Base-by-base conservation (phyloP, 2,797 vertebrate species). In the Scolopax rusticola region DNA sequence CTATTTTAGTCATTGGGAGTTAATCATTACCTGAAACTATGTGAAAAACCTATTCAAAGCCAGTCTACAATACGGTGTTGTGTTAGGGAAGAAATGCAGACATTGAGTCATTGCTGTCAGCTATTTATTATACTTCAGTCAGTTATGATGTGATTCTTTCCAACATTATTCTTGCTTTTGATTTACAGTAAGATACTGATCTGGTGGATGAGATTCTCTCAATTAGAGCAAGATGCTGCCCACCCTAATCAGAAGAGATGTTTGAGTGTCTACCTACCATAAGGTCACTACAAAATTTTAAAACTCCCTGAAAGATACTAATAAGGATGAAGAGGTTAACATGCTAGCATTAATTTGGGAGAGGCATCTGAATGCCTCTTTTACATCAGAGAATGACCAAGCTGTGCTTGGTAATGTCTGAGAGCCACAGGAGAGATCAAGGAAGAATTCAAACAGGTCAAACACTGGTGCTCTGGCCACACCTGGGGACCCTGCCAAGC, bases 51-150 rank as follows among this genome's bases (percentile, higher is more conserved):
- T 94, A 77, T 86, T 76, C 81, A 73, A 41, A 89, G 41, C 15
- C 57, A 78, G 63, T 33, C 82, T 85, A 89, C 87, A 33, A 89
- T 81, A 73, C 15, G 63, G 54, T 85, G 87, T 75, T 96, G 54
- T 89, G 90, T 87, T 90, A 78, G 91, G 93, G 94, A 97, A 98
- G 94, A 96, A 97, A 93, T 27, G 56, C 78, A 97, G 97, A 96
- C 61, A 74, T 36, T 97, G 97, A 97, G 93, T 97, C 97, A 98
- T 30, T 86, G 70, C 84, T 93, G 95, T 97, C 93, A 95, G 89
- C 95, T 95, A 78, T 82, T 96, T 81, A 94, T 95, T 95, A 67
- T 87, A 91, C 81, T 65, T 87, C 93, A 86, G 68, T 85, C 91
- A 93, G 73, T 91, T 83, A 69, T 36, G 57, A 85, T 53, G 79